These are phyloP conservation scores for Pipra filicauda DNA, from an alignment of 2,113 vertebrate genomes.

Conservation along the genomic window DNA sequence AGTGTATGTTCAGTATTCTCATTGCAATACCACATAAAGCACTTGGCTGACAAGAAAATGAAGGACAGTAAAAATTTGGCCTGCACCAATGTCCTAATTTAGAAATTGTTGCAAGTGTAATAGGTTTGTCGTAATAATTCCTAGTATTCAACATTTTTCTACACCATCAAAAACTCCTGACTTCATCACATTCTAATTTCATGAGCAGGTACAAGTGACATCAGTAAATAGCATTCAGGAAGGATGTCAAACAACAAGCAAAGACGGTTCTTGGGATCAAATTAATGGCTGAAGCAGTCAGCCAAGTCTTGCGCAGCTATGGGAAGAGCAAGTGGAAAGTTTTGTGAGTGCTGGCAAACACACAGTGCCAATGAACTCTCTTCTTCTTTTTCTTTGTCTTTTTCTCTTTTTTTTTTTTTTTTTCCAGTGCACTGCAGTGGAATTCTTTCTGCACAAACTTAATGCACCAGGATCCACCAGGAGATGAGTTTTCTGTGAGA, in stretches of 20 bases:
- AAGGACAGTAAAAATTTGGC: not conserved
- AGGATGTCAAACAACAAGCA: not conserved
- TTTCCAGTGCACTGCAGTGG: not conserved
- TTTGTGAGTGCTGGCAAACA: constrained; percentile 13
- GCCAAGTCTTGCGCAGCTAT: not conserved
- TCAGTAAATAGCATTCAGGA: not conserved
- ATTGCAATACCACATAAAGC: not conserved
- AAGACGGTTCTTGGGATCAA: not conserved
- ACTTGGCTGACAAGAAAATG: not conserved
- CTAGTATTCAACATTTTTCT: not conserved
- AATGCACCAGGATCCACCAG: not conserved
- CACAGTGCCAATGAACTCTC: not conserved
- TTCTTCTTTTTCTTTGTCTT: no score
- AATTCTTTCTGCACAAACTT: not conserved
- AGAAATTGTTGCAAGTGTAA: not conserved
- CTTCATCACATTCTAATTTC: not conserved
- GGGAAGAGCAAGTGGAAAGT: not conserved
- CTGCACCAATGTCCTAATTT: not conserved
- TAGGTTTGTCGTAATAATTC: not conserved
- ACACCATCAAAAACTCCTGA: not conserved
- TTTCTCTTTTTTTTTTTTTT: rapidly evolving
- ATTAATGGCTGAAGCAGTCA: not conserved
- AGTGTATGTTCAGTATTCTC: not conserved
- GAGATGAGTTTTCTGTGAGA: not conserved
- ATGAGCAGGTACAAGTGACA: not conserved